Evolutionary conservation across 2,888 invertebrate species (phyloP).

Genomic region (Drosophila melanosoma): DNA sequence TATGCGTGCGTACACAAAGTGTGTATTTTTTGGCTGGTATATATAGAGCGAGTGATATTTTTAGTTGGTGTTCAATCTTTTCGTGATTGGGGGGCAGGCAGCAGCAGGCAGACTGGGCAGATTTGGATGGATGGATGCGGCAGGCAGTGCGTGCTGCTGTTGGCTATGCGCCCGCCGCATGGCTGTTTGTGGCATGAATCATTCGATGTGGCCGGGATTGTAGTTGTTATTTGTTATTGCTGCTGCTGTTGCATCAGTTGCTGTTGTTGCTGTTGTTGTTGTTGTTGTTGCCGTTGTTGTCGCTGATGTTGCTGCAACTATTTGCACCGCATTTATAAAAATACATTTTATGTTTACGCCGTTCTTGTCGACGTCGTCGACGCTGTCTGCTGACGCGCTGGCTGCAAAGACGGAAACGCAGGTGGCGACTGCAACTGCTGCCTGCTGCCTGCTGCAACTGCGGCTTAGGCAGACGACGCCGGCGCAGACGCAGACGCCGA

Average conservation of each 20-base stretch:
- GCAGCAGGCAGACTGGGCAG: conserved; percentile 6
- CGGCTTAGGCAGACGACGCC: conserved; percentile 46
- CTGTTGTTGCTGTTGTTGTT: conserved; percentile 25
- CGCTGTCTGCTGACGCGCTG: conserved; percentile 61
- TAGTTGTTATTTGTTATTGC: conserved; percentile 41
- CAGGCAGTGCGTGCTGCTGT: conserved; percentile 72
- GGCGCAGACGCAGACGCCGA: conserved; percentile 10
- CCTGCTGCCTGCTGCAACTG: conserved; percentile 11
- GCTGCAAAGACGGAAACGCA: conserved; percentile 55
- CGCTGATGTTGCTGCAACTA: conserved; percentile 68
- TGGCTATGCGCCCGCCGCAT: conserved; percentile 76
- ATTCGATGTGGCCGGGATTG: conserved; percentile 63
- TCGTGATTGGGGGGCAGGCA: conserved; percentile 70
- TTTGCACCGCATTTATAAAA: conserved; percentile 74
- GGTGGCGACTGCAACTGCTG: conserved; percentile 46
- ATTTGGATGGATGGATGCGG: conserved; percentile 31
- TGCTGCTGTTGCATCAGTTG: conserved; percentile 22
- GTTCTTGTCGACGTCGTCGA: conserved; percentile 49
- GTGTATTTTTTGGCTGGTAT: conserved; percentile 40
- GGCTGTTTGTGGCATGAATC: conserved; percentile 76
- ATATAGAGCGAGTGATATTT: conserved; percentile 74
- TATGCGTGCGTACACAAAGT: not conserved
- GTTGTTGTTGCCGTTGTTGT: conserved; percentile 36
- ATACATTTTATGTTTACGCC: conserved; percentile 81
- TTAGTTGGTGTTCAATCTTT: conserved; percentile 78